Conservation (phyloP, 2,113 vertebrate genomes). For the Diadophis punctatus region DNA sequence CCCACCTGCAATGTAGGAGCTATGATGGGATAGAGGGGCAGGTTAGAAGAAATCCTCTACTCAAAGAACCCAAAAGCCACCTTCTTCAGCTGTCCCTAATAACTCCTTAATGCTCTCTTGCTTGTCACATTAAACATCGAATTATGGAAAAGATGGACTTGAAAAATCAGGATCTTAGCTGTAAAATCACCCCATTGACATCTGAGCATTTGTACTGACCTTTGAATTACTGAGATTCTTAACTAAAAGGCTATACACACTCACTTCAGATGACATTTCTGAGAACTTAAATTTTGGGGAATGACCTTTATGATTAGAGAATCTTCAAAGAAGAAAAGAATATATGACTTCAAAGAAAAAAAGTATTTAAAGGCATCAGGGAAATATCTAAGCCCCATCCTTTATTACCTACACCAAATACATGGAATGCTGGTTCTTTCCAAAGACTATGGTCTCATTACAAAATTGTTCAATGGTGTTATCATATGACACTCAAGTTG, state of each 20-base stretch:
- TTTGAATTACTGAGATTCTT: not conserved
- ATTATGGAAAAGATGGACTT: not conserved
- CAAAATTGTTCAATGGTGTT: not conserved
- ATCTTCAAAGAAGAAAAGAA: not conserved
- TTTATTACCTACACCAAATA: not conserved
- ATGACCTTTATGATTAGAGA: slow-evolving; percentile 2
- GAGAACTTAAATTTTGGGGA: not conserved
- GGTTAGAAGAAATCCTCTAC: not conserved
- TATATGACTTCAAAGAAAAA: not conserved
- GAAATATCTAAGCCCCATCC: not conserved
- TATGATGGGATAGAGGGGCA: not conserved
- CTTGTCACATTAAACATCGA: not conserved
- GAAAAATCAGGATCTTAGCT: not conserved
- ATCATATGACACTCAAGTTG: not conserved
- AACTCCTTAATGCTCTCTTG: not conserved
- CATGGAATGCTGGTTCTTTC: not conserved
- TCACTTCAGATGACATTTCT: not conserved
- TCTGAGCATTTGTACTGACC: not conserved
- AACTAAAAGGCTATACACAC: not conserved
- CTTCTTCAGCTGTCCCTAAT: not conserved
- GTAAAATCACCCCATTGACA: slow-evolving; percentile 1
- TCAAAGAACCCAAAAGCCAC: not conserved
- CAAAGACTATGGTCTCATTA: not conserved
- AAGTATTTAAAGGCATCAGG: not conserved
- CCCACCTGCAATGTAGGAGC: not conserved